A percentile compares a stretch with the other conserved stretches of the same genome.
phyloP scores from a whole-genome alignment of 2,113 vertebrate species.

The Protobothrops mucrosquamatus region DNA sequence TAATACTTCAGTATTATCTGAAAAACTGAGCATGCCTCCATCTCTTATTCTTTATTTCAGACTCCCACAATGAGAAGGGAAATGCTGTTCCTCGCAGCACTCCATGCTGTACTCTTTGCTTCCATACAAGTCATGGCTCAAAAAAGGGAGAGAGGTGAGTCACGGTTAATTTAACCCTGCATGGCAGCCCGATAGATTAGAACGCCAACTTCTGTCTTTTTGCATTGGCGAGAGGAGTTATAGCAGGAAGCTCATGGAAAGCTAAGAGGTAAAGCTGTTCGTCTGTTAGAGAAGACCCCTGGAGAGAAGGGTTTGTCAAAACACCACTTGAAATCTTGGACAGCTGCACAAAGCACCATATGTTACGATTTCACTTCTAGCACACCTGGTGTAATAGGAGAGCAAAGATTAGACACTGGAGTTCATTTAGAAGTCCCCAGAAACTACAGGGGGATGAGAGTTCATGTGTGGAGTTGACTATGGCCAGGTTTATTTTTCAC shows the following conservation, averaged over 20 bases:
- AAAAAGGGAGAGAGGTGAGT: conserved; percentile 56
- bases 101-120: conserved; percentile 9
- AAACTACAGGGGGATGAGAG: neutral
- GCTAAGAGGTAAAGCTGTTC: neutral
- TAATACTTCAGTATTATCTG: neutral
- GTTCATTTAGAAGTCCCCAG: neutral
- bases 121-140: conserved; percentile 1
- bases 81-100: conserved; percentile 46
- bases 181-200: neutral
- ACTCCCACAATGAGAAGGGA: conserved; percentile 53
- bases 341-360: neutral
- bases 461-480: neutral
- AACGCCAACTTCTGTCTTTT: neutral
- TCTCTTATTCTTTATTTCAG: conserved; percentile 29
- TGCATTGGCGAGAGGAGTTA: neutral
- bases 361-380: neutral
- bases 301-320: neutral
- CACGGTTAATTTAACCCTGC: neutral
- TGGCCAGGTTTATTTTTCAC: neutral
- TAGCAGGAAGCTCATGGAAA: neutral
- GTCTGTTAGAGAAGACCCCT: neutral
- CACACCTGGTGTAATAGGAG: neutral
- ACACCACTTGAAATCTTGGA: neutral
- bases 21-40: neutral
- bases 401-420: neutral